phyloP scores from a whole-genome alignment of 1,140 invertebrate species.

The Pseudomyrmex cubaensis region DNA sequence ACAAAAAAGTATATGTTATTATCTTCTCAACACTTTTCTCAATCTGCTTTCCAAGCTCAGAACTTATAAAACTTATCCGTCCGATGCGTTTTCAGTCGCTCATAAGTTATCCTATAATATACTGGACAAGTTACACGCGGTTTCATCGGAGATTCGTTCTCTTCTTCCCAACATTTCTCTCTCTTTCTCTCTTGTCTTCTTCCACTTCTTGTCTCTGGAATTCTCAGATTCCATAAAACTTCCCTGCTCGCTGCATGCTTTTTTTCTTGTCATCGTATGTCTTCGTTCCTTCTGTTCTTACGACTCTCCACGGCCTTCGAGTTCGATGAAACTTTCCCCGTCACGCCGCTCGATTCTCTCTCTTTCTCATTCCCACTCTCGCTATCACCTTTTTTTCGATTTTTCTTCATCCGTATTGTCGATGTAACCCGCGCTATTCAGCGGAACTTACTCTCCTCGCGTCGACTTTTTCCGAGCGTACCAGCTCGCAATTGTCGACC shows the following conservation, averaged over 20 bases:
- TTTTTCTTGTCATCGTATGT: slow-evolving; percentile 37
- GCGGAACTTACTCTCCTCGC: slow-evolving; percentile 34
- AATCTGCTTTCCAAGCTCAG: slow-evolving; percentile 35
- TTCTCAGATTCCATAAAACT: slow-evolving; percentile 66
- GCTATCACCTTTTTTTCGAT: slow-evolving; percentile 10
- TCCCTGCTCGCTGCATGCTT: slow-evolving; percentile 48
- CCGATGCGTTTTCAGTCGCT: slow-evolving; percentile 32
- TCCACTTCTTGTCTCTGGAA: slow-evolving; percentile 45
- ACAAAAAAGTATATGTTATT: background rate
- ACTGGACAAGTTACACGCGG: slow-evolving; percentile 48
- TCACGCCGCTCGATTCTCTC: background rate
- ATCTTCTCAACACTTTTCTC: slow-evolving; percentile 18
- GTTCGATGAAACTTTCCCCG: slow-evolving; percentile 66
- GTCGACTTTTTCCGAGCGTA: slow-evolving; percentile 37
- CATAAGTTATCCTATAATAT: slow-evolving; percentile 61
- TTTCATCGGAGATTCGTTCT: slow-evolving; percentile 42
- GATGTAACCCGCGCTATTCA: slow-evolving; percentile 51
- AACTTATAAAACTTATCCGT: slow-evolving; percentile 41
- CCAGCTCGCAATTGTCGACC: slow-evolving; percentile 49
- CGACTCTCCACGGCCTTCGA: slow-evolving; percentile 51
- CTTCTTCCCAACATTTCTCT: background rate
- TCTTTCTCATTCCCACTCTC: background rate
- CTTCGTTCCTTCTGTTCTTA: slow-evolving; percentile 50
- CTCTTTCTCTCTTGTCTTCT: slow-evolving; percentile 38
- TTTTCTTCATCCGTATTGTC: slow-evolving; percentile 55